Conservation (phyloP, 2,888 invertebrate species). For the Smittia sp. region DNA sequence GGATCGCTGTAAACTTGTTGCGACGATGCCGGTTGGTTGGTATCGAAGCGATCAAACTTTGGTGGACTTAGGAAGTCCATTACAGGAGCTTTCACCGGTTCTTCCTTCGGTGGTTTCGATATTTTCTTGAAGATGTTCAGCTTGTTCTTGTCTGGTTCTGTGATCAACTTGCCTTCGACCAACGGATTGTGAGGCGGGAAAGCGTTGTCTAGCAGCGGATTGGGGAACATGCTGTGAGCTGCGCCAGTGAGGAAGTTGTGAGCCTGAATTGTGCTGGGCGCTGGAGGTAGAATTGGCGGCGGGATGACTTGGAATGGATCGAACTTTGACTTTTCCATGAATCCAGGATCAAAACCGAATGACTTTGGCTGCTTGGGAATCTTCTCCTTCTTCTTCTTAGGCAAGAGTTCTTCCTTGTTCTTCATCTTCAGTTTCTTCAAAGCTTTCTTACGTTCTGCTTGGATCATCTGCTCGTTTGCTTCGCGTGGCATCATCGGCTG, state of each 20-base stretch:
- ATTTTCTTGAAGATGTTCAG: slow-evolving; percentile 85
- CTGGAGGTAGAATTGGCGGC: not conserved
- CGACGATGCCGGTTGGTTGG: not conserved
- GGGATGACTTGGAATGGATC: slow-evolving; percentile 31
- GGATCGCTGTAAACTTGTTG: slow-evolving; percentile 16
- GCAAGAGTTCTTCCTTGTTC: slow-evolving; percentile 10
- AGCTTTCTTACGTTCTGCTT: slow-evolving; percentile 37
- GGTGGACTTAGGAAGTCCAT: slow-evolving; percentile 27
- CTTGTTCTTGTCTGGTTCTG: slow-evolving; percentile 81
- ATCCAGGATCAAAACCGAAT: not conserved
- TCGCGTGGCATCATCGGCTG: slow-evolving; percentile 41
- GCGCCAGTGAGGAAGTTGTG: slow-evolving; percentile 33
- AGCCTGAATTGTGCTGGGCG: slow-evolving; percentile 21
- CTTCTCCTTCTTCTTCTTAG: slow-evolving; percentile 36
- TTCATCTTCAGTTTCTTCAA: slow-evolving; percentile 32
- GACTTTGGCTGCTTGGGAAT: not conserved
- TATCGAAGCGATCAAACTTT: slow-evolving; percentile 27
- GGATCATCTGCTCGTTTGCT: slow-evolving; percentile 25
- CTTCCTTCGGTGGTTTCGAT: slow-evolving; percentile 58
- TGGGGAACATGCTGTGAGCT: slow-evolving; percentile 26
- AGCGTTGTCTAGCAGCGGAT: not conserved
- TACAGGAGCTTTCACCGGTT: slow-evolving; percentile 6
- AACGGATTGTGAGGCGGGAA: slow-evolving; percentile 1
- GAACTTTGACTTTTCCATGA: slow-evolving; percentile 18
- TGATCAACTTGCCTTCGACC: slow-evolving; percentile 59